These are phyloP conservation scores for Spilosoma lubricipeda DNA, from an alignment of 2,888 invertebrate genomes.

Conservation along the genomic window DNA sequence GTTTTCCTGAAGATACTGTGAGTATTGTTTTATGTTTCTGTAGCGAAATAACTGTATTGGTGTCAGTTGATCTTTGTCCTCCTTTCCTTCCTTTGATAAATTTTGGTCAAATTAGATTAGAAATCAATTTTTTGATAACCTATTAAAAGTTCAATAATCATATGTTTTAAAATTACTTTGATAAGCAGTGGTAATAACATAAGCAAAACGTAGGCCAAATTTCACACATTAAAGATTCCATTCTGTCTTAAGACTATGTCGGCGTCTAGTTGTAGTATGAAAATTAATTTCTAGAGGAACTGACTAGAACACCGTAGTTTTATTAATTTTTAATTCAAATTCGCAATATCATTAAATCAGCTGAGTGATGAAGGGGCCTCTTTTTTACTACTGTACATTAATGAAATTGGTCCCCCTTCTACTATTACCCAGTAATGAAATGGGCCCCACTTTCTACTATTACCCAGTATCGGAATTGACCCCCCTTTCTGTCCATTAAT, in stretches of 20 bases:
- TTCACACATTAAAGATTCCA: not conserved
- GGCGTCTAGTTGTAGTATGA: not conserved
- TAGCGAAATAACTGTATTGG: not conserved
- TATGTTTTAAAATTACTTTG: not conserved
- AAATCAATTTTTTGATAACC: not conserved
- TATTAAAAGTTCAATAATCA: not conserved
- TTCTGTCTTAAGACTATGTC: not conserved
- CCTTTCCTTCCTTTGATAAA: not conserved
- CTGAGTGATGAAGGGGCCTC: not conserved
- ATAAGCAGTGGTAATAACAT: not conserved
- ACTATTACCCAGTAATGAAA: not conserved
- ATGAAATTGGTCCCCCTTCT: not conserved
- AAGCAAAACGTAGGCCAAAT: not conserved
- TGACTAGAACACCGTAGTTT: not conserved
- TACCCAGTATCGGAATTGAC: no score
- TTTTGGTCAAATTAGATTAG: not conserved
- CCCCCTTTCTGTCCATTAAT: not conserved
- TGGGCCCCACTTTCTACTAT: no score
- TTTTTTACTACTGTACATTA: not conserved
- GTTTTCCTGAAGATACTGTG: not conserved
- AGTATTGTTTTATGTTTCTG: not conserved
- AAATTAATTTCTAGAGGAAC: not conserved
- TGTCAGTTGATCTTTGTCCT: not conserved
- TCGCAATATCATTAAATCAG: not conserved
- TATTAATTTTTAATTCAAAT: not conserved